A percentile compares a stretch with the other conserved stretches of the same genome.
phyloP scores from a whole-genome alignment of 2,113 vertebrate species.

The Ptilonorhynchus violaceus region DNA sequence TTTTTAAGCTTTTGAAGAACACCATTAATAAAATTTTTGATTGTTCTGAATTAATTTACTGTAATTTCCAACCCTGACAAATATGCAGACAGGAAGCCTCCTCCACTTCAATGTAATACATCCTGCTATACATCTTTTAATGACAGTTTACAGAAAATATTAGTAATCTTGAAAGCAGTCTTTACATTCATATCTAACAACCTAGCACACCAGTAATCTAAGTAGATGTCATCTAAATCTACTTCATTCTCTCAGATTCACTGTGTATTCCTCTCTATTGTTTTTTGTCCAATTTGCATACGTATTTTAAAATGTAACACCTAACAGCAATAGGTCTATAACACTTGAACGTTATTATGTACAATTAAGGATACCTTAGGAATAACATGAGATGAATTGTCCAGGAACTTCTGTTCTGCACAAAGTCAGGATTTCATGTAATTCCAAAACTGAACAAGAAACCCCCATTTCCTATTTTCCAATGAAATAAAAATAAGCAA shows the following conservation, averaged over 20 bases:
- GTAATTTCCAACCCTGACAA: neutral
- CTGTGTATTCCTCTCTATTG: neutral
- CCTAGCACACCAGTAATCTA: neutral
- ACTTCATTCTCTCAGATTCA: neutral
- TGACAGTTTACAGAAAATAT: neutral
- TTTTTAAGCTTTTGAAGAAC: neutral
- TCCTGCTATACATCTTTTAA: neutral
- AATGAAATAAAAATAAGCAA: neutral
- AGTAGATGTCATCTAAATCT: neutral
- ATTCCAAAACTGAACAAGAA: neutral
- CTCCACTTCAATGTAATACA: neutral
- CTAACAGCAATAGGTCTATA: neutral
- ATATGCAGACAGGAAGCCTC: neutral
- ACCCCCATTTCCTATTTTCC: neutral
- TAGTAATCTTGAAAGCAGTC: neutral
- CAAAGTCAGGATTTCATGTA: neutral
- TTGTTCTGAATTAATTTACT: conserved; percentile 3
- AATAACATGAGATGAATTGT: neutral
- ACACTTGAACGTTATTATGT: neutral
- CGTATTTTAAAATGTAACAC: neutral
- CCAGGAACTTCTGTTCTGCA: neutral
- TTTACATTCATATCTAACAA: neutral
- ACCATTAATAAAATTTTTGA: neutral
- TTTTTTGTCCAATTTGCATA: neutral
- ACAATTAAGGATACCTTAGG: neutral